These are phyloP conservation scores for Pempheris klunzingeri DNA, from an alignment of 2,797 vertebrate genomes.

Conservation along the genomic window DNA sequence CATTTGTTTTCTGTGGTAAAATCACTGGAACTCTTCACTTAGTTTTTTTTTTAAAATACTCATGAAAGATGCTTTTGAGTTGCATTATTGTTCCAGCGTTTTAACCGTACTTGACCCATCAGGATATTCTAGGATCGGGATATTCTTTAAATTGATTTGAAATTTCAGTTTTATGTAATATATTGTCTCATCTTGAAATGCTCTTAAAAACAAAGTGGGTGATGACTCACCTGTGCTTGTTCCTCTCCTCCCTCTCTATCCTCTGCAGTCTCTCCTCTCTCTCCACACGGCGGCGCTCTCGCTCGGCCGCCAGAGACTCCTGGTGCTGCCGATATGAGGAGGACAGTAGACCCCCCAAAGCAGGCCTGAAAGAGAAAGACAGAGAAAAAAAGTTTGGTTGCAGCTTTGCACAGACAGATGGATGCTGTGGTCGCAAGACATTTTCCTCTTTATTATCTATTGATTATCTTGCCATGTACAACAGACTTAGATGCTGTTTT, in stretches of 20 bases:
- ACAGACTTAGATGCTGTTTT: background rate
- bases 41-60: no score
- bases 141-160: no score
- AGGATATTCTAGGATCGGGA: no score
- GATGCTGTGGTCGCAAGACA: background rate
- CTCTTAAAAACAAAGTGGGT: background rate
- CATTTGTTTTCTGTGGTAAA: background rate
- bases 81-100: background rate
- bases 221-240: conserved; percentile 91
- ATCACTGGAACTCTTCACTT: no score
- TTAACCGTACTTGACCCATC: background rate
- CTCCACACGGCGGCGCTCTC: conserved; percentile 93
- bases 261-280: conserved; percentile 93
- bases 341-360: conserved; percentile 91
- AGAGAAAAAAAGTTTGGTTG: background rate
- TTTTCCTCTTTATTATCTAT: background rate
- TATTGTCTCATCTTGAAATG: background rate
- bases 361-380: conserved; percentile 79
- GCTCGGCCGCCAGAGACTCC: conserved; percentile 94
- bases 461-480: background rate
- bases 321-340: conserved; percentile 96
- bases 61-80: background rate
- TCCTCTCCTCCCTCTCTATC: conserved; percentile 96
- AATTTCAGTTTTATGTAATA: fast-evolving
- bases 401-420: background rate